Evolutionary conservation across 2,888 invertebrate species (phyloP), one percentile per base, ranked within the genome.

Genomic region (Chromoteleia sp.): DNA sequence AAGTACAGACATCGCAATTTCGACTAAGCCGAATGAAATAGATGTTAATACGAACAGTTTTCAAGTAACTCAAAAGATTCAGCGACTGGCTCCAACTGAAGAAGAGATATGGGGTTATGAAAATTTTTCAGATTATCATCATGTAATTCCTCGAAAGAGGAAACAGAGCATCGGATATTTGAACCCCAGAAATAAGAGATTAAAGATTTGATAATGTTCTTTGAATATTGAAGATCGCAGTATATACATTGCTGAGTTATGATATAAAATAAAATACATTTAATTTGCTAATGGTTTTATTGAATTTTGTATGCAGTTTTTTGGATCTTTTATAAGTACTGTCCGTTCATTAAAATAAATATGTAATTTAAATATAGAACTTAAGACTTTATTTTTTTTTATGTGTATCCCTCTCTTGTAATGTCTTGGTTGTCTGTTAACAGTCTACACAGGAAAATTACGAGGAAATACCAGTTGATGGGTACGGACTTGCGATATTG

Each of bases 401-500:
- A 54, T 15, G 12, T 56, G 10, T 33, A 8, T 39, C 19, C 21
- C 30, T 59, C 19, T 59, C n/a, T 33, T 39, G 45, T 63, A 68
- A 52, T 59, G 41, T 54, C 12, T 73, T 29, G 25, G 7, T 76
- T 65, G 8, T 73, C 63, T 70, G 73, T 79, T 71, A 58, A 70
- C 91, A 94, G 93, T 93, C 97, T 0, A 93, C 94, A 1, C 84
- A 94, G 15, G 94, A 94, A 39, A 95, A 96, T 91, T 96, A 96
- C 90, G 95, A 95, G 83, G 92, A 93, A 85, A 93, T 96, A 77
- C 96, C 96, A 0, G 93, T 96, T 15, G 93, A 93, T 87, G 95
- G 96, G 65, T 99, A 96, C 94, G 99, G 99, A 1, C 88, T 97
- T 89, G 99, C 99, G 0, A 96, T 99, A 96, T 93, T 99, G 0